These are phyloP conservation scores for Chiloscyllium punctatum DNA, from an alignment of 2,797 vertebrate genomes.

Conservation along the genomic window DNA sequence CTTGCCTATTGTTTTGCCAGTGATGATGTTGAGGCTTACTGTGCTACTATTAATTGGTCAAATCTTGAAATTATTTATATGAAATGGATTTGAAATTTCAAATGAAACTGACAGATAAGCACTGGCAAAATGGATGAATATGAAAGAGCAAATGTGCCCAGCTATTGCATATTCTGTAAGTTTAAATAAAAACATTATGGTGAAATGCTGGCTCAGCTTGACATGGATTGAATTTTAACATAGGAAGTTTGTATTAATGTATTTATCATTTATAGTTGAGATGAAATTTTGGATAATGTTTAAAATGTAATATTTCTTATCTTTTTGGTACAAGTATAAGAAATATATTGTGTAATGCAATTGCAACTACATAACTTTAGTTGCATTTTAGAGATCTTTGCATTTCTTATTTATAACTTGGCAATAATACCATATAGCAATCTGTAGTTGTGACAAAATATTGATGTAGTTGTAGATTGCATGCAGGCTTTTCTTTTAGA, in stretches of 20 bases:
- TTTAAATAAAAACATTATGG: constrained; percentile 2
- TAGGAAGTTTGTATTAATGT: constrained; percentile 42
- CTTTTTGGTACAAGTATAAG: background rate
- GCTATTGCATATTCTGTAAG: background rate
- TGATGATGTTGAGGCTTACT: background rate
- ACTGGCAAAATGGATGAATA: background rate
- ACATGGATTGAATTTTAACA: background rate
- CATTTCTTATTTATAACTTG: background rate
- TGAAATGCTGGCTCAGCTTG: background rate
- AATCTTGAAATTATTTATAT: background rate
- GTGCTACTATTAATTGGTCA: background rate
- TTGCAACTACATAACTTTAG: background rate
- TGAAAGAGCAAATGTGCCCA: background rate
- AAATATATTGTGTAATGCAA: background rate
- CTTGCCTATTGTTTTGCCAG: background rate
- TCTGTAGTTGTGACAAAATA: background rate
- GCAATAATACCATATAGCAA: background rate
- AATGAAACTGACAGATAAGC: background rate
- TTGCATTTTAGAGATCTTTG: background rate
- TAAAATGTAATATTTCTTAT: constrained; percentile 1
- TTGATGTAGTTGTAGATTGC: background rate
- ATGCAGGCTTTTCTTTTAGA: background rate
- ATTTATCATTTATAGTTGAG: constrained; percentile 41
- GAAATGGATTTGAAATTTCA: constrained; percentile 12
- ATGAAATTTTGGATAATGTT: constrained; percentile 38